phyloP scores from a whole-genome alignment of 2,113 vertebrate species.

The Lichenostomus cassidix region DNA sequence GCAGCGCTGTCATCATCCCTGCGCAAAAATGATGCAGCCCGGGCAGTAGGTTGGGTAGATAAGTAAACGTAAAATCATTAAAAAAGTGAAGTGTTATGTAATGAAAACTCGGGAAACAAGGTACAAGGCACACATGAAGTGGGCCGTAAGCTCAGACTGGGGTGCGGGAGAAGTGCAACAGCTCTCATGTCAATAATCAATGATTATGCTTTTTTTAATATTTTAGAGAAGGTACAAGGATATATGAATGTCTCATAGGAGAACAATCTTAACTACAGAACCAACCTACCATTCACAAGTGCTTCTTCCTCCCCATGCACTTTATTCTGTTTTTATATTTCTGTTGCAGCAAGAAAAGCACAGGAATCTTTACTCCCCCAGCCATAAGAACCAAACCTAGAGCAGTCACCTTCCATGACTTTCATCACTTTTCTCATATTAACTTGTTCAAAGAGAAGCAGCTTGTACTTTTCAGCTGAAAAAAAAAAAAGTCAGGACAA shows the following conservation, averaged over 20 bases:
- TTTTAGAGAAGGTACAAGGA: neutral
- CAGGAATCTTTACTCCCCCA: neutral
- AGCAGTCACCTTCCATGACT: neutral
- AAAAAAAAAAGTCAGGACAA: neutral
- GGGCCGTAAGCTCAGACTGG: neutral
- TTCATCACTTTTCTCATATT: neutral
- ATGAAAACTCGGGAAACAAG: neutral
- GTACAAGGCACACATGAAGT: rapidly evolving
- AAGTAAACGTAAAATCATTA: neutral
- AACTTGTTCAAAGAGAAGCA: neutral
- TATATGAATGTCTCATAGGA: rapidly evolving
- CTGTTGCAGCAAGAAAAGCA: neutral
- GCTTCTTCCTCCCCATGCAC: neutral
- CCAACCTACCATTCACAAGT: neutral
- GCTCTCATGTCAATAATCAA: neutral
- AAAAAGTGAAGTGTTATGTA: rapidly evolving
- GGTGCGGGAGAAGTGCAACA: neutral
- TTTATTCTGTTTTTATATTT: neutral
- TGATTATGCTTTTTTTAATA: neutral
- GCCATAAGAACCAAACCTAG: neutral
- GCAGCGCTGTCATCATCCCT: neutral
- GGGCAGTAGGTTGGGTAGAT: neutral
- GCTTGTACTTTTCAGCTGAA: neutral
- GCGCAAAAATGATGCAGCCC: neutral
- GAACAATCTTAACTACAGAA: neutral